Conservation (phyloP, 2,888 invertebrate genomes). For the Eutolmus rufibarbis region DNA sequence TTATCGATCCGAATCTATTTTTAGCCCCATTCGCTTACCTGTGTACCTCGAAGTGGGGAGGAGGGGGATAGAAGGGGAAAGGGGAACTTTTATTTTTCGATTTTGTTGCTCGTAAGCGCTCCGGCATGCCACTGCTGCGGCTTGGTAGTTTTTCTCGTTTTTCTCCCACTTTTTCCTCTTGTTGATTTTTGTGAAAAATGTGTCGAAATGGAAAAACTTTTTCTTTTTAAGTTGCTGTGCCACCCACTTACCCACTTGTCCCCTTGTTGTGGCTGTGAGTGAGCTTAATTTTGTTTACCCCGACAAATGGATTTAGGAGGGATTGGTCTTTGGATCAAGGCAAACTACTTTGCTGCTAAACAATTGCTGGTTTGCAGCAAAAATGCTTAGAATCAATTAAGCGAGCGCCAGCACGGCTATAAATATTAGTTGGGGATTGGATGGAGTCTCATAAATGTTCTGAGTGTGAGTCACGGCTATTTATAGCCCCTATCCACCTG, state of each 20-base stretch:
- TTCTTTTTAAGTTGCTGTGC: not conserved
- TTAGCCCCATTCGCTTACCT: constrained; percentile 45
- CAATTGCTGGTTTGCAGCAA: not conserved
- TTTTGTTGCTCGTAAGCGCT: not conserved
- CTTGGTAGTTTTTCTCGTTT: not conserved
- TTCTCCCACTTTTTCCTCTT: not conserved
- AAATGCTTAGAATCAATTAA: not conserved
- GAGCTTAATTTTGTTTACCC: not conserved
- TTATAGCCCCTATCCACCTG: not conserved
- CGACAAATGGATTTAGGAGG: not conserved
- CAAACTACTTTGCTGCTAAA: not conserved
- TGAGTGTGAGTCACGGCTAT: not conserved
- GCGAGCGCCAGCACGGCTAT: not conserved
- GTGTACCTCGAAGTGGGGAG: not conserved
- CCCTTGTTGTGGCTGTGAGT: not conserved
- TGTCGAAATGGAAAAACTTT: not conserved
- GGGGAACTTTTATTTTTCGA: not conserved
- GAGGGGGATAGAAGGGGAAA: not conserved
- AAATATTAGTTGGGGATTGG: not conserved
- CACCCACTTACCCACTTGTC: not conserved
- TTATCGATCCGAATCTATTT: constrained; percentile 52
- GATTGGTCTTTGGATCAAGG: not conserved
- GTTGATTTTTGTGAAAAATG: not conserved
- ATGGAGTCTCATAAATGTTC: not conserved
- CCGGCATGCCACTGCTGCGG: not conserved